Evolutionary conservation across 2,113 vertebrate species (phyloP).

Genomic region (Cricetomys ansorgei): DNA sequence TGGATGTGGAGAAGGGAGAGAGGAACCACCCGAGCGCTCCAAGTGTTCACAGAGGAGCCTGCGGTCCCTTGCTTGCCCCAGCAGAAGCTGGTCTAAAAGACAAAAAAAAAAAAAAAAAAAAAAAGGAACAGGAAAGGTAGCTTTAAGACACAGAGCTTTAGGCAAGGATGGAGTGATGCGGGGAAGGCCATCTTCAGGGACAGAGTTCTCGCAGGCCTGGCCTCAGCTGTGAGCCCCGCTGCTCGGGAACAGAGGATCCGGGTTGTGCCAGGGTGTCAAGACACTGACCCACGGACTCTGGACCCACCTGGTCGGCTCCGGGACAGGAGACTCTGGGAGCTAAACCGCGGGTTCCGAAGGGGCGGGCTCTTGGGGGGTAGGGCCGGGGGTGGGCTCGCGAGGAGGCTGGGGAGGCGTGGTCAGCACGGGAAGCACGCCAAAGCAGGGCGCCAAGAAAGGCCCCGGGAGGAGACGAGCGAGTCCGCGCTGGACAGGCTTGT

Average conservation of each 20-base stretch:
- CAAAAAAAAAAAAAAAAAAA: too few species aligned
- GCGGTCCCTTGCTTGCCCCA: not conserved
- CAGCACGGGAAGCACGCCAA: fast-evolving
- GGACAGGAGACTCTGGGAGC: not conserved
- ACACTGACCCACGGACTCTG: not conserved
- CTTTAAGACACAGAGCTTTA: not conserved
- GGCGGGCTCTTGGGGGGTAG: not conserved
- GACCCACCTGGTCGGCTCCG: too few species aligned
- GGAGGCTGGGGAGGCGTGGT: not conserved
- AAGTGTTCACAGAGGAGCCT: not conserved
- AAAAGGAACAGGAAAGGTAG: not conserved
- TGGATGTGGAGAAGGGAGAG: too few species aligned
- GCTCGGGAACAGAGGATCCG: not conserved
- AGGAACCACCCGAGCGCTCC: not conserved
- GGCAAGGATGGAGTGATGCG: not conserved
- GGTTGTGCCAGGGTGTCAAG: too few species aligned
- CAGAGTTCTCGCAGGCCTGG: not conserved
- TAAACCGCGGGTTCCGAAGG: fast-evolving
- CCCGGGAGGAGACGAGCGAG: not conserved
- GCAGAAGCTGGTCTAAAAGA: not conserved
- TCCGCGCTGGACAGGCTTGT: not conserved
- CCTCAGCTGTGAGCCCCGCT: not conserved
- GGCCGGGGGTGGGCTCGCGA: too few species aligned
- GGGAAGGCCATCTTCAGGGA: not conserved
- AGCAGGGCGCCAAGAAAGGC: not conserved